Evolutionary conservation across 2,797 vertebrate genomes (phyloP).

Genomic region (Poeciliopsis presidionis): DNA sequence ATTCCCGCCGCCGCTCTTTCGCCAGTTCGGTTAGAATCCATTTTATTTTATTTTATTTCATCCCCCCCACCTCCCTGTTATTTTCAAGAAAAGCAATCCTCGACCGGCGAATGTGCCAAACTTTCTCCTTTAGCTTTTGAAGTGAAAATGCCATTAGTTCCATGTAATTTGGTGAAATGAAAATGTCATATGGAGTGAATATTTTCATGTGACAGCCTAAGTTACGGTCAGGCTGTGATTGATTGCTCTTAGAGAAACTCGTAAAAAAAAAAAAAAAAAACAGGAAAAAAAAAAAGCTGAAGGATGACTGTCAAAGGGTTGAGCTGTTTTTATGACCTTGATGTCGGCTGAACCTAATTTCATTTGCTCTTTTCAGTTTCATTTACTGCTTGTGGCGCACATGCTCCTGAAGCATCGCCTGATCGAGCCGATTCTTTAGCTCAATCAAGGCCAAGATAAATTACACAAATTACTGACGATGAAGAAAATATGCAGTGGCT

Average conservation of each 20-base stretch:
- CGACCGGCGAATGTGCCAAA: background rate
- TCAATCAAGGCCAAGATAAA: slow-evolving; percentile 12
- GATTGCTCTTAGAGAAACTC: slow-evolving; percentile 12
- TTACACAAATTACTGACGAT: slow-evolving; percentile 6
- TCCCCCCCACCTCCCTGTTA: no score
- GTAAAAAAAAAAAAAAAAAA: slow-evolving; percentile 10
- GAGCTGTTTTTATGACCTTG: slow-evolving; percentile 25
- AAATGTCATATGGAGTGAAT: slow-evolving; percentile 5
- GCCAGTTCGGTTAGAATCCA: background rate
- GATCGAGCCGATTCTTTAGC: slow-evolving; percentile 28
- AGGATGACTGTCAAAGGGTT: slow-evolving; percentile 20
- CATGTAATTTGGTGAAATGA: background rate
- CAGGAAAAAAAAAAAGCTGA: background rate
- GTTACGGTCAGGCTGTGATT: slow-evolving; percentile 5
- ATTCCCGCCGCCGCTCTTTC: background rate
- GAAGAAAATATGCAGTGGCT: slow-evolving; percentile 6
- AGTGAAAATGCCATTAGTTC: background rate
- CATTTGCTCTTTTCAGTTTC: slow-evolving; percentile 43
- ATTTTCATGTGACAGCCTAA: background rate
- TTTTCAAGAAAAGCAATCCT: slow-evolving; percentile 8
- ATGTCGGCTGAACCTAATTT: slow-evolving; percentile 7
- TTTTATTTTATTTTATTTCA: background rate
- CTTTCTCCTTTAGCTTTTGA: background rate
- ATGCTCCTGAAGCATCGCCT: background rate
- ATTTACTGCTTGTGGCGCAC: slow-evolving; percentile 10